phyloP scores from a whole-genome alignment of 2,113 vertebrate genomes.

The Antigone vipio region DNA sequence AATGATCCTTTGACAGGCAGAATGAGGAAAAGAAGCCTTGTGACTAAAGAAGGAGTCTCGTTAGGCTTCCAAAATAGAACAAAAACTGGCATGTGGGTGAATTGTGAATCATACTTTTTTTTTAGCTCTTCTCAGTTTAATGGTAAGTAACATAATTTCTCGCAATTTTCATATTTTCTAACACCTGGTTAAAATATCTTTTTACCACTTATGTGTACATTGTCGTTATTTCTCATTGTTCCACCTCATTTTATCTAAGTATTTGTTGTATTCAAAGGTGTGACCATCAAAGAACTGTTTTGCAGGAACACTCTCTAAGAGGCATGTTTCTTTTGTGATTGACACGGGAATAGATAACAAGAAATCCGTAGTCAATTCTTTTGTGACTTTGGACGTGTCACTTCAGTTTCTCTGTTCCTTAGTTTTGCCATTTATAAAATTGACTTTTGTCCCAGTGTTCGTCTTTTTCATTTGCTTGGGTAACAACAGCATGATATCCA shows the following conservation, averaged over 20 bases:
- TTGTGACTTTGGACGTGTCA: neutral
- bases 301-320: neutral
- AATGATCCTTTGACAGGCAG: neutral
- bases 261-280: neutral
- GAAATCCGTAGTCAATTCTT: neutral
- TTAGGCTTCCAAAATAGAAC: slow-evolving; percentile 19
- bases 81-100: slow-evolving; percentile 35
- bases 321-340: neutral
- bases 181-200: neutral
- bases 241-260: neutral
- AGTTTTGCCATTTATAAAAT: neutral
- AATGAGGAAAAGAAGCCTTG: neutral
- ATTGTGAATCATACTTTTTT: slow-evolving; percentile 8
- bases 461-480: neutral
- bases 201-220: neutral
- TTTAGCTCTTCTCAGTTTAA: neutral
- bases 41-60: neutral
- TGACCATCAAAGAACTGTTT: neutral
- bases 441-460: neutral
- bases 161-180: neutral
- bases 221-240: neutral
- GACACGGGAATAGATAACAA: neutral
- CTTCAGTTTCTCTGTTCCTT: neutral
- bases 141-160: neutral
- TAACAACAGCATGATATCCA: neutral